Percentiles rank a stretch among this genome's conserved stretches.
Conservation (phyloP, 2,113 vertebrate genomes). For the Bambusicola thoracicus region DNA sequence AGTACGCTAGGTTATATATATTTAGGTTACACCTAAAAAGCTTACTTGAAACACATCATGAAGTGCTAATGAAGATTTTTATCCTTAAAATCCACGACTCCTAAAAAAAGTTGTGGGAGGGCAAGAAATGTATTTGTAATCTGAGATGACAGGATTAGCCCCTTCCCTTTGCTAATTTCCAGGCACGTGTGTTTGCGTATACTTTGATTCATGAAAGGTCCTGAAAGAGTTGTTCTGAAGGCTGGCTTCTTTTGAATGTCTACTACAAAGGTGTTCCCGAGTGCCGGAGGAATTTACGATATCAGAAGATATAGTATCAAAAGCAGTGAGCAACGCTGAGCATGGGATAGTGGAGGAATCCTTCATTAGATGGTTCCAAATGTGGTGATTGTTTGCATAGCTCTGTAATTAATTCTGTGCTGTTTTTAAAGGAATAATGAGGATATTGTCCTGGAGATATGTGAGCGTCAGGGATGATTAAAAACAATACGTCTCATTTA, state of each 20-base stretch:
- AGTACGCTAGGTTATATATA: background rate
- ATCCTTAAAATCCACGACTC: background rate
- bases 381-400: accelerated
- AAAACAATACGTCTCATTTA: background rate
- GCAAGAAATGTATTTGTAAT: background rate
- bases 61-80: background rate
- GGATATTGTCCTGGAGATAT: background rate
- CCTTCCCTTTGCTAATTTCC: background rate
- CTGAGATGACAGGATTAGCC: background rate
- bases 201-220: background rate
- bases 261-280: background rate
- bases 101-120: background rate
- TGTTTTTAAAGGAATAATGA: background rate
- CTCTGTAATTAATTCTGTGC: background rate
- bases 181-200: accelerated
- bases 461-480: background rate
- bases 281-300: background rate
- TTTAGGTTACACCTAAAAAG: background rate
- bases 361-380: background rate
- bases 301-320: background rate
- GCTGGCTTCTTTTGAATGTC: background rate
- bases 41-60: background rate
- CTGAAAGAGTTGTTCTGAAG: background rate
- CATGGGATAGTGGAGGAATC: background rate
- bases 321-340: background rate